Evolutionary conservation across 2,888 invertebrate genomes (phyloP), one percentile per base, ranked within the genome.

Genomic region (Synanthedon andrenaeformis): DNA sequence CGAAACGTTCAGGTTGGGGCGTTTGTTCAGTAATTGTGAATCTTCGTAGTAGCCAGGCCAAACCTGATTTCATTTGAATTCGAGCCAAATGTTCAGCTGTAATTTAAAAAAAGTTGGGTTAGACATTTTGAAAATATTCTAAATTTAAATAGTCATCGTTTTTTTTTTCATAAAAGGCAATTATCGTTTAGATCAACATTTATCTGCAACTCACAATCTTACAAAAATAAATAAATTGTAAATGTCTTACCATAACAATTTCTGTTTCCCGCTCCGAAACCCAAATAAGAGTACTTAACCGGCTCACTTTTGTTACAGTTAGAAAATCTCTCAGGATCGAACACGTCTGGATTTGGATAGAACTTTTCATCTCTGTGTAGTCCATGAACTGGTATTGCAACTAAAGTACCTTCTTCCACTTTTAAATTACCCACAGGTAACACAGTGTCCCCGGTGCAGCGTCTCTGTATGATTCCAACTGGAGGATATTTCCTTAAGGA

Each of bases 211-310:
- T 28, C 10, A 35, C 35, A 35, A 35, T 8, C n/a, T n/a, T n/a
- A n/a, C n/a, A n/a, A n/a, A n/a, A n/a, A 35, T 35, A 35, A 35
- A 35, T 10, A 10, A 35, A 35, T 35, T 35, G 8, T 35, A 35
- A 35, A 35, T 35, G 35, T 8, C 76, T 76, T 66, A 88, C 89
- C 89, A 51, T 89, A 74, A 60, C 89, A 89, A 59, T 77, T 76
- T 41, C 89, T 72, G 50, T 86, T 84, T 49, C 89, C 89, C 62
- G 82, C 87, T 11, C 89, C 89, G 66, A 89, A 89, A 6, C 88
- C 84, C 56, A 89, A 60, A 62, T 75, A 88, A 17, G 73, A 72
- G 59, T 68, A 85, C 48, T 79, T 80, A 1, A 67, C 59, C 42
- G 69, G 62, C 17, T 70, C 64, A 2, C 57, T 52, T 41, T 56